These are phyloP conservation scores for Polymixis flavicincta DNA, from an alignment of 2,888 invertebrate species.

Conservation along the genomic window DNA sequence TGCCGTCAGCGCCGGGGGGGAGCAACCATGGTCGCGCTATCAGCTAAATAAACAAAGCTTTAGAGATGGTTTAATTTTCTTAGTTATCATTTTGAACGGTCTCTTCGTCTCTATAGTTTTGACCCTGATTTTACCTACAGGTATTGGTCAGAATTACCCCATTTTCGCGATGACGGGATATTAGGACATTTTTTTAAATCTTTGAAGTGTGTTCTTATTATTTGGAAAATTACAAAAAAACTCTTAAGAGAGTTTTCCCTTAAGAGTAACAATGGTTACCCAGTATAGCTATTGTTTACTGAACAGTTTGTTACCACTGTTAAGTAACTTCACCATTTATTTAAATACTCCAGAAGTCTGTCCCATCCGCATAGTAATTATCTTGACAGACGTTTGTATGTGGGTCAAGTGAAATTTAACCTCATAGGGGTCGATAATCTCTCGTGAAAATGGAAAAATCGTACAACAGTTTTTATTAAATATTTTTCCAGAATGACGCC, in stretches of 20 bases:
- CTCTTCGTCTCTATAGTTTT: too few species aligned
- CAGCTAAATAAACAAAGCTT: neutral
- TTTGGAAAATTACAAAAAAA: neutral
- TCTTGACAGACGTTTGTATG: slow-evolving; percentile 36
- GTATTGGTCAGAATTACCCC: neutral
- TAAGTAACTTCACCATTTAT: slow-evolving; percentile 15
- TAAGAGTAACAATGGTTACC: neutral
- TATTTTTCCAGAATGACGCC: neutral
- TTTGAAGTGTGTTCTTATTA: too few species aligned
- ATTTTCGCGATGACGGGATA: neutral
- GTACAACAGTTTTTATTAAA: neutral
- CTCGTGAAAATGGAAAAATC: slow-evolving; percentile 19
- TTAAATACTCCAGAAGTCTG: neutral
- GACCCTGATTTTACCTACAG: too few species aligned
- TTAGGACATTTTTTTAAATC: too few species aligned
- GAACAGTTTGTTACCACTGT: neutral
- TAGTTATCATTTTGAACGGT: too few species aligned
- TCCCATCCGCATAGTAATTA: neutral
- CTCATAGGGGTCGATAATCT: slow-evolving; percentile 27
- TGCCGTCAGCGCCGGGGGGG: too few species aligned
- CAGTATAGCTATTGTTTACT: neutral
- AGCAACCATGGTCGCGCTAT: neutral
- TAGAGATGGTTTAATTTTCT: too few species aligned
- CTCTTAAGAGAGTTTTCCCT: neutral
- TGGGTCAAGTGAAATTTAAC: slow-evolving; percentile 40